Percentiles rank a stretch among this genome's conserved stretches.
phyloP scores from a whole-genome alignment of 2,888 invertebrate genomes.

The Protonemura montana region DNA sequence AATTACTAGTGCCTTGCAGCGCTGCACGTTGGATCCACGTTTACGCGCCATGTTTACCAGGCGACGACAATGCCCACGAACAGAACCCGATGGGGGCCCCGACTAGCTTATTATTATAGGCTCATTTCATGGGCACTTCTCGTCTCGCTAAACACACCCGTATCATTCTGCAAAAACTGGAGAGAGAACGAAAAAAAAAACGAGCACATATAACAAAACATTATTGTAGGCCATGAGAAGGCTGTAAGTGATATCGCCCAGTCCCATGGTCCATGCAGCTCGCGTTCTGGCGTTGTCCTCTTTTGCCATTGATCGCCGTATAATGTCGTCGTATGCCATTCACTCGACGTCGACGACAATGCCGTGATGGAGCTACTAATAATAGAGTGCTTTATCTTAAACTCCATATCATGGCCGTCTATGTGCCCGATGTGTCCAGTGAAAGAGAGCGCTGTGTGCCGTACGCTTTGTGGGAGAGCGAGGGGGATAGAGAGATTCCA shows the following conservation, averaged over 20 bases:
- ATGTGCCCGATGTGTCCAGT: not conserved
- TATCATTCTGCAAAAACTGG: constrained; percentile 21
- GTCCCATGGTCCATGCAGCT: not conserved
- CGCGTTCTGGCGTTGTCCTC: not conserved
- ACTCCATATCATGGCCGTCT: not conserved
- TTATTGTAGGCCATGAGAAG: not conserved
- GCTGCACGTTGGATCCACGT: not conserved
- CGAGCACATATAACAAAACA: not conserved
- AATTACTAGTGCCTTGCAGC: not conserved
- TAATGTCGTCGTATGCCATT: not conserved
- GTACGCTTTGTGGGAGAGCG: not conserved
- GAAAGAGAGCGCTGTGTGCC: not conserved
- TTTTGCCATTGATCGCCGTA: not conserved
- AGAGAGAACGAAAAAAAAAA: not conserved
- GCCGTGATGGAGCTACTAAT: constrained; percentile 2
- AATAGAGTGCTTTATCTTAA: not conserved
- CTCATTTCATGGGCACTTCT: constrained; percentile 17
- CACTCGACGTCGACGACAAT: not conserved
- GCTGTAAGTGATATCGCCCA: not conserved
- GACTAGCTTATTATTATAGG: constrained; percentile 36
- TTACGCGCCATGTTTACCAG: not conserved
- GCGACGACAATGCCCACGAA: not conserved
- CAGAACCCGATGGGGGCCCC: constrained; percentile 14
- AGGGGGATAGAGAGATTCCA: not conserved
- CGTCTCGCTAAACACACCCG: not conserved